phyloP scores from a whole-genome alignment of 2,113 vertebrate genomes.

The Gorsachius goisagi region DNA sequence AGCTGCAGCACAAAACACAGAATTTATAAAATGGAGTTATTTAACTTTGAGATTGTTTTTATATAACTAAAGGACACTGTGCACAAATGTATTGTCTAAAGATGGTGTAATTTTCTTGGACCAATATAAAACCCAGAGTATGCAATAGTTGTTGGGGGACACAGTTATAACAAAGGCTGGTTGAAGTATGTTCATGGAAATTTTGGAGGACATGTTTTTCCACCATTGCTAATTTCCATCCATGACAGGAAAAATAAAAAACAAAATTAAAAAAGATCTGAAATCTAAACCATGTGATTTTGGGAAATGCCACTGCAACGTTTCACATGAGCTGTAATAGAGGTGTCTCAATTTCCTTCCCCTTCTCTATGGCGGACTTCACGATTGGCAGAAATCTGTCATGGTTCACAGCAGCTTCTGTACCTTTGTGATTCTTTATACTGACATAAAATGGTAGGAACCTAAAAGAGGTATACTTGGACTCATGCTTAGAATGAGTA shows the following conservation, averaged over 20 bases:
- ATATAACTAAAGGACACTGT: not conserved
- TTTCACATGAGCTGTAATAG: not conserved
- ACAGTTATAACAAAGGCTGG: not conserved
- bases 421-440: not conserved
- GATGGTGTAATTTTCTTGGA: not conserved
- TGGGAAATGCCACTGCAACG: not conserved
- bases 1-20: not conserved
- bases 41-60: not conserved
- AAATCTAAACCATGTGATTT: not conserved
- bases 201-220: not conserved
- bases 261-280: not conserved
- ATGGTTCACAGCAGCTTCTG: not conserved
- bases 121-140: not conserved
- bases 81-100: not conserved
- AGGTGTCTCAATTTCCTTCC: not conserved
- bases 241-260: not conserved
- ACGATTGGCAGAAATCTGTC: not conserved
- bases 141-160: not conserved
- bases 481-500: not conserved
- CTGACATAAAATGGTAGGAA: not conserved
- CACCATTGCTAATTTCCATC: not conserved
- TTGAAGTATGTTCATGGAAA: not conserved
- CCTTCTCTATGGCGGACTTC: not conserved
- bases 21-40: not conserved
- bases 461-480: not conserved